phyloP scores from a whole-genome alignment of 2,888 invertebrate species.

The Platerodrilus igneus region DNA sequence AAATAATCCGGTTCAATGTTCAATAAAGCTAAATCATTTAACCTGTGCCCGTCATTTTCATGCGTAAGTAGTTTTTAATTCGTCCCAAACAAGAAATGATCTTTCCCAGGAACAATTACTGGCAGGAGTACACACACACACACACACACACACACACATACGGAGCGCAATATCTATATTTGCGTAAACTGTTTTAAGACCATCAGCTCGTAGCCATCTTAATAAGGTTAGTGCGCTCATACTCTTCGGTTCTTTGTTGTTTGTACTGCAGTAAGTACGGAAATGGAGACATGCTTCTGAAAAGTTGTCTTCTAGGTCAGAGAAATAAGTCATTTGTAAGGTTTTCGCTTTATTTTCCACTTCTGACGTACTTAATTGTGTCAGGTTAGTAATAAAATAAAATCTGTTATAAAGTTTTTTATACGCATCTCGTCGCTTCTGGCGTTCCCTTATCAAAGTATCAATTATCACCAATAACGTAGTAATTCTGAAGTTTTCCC shows the following conservation, averaged over 20 bases:
- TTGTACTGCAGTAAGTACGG: conserved; percentile 10
- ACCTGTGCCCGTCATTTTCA: conserved; percentile 25
- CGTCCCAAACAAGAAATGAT: conserved; percentile 22
- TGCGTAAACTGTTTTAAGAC: conserved; percentile 8
- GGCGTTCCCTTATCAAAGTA: too few relatives aligned
- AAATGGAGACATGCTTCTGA: conserved; percentile 11
- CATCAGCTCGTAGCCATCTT: conserved; percentile 8
- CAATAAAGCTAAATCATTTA: conserved; percentile 22
- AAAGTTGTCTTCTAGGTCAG: conserved; percentile 7
- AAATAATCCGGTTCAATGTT: conserved; percentile 21
- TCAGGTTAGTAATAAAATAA: conserved; percentile 6
- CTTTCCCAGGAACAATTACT: conserved; percentile 16
- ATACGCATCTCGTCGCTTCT: too few relatives aligned
- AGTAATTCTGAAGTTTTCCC: conserved; percentile 3
- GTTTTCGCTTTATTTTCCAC: too few relatives aligned
- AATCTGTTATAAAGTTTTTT: conserved; percentile 3
- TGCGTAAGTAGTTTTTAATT: too few relatives aligned
- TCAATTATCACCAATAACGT: neutral
- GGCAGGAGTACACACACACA: conserved; percentile 8
- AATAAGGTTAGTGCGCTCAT: conserved; percentile 9
- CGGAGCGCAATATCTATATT: conserved; percentile 11
- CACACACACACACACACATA: conserved; percentile 9
- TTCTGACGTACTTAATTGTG: too few relatives aligned
- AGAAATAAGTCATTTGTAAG: too few relatives aligned
- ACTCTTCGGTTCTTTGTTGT: conserved; percentile 6